Base-by-base conservation (phyloP, 2,113 vertebrate species). In the Mionectes macconnelli region DNA sequence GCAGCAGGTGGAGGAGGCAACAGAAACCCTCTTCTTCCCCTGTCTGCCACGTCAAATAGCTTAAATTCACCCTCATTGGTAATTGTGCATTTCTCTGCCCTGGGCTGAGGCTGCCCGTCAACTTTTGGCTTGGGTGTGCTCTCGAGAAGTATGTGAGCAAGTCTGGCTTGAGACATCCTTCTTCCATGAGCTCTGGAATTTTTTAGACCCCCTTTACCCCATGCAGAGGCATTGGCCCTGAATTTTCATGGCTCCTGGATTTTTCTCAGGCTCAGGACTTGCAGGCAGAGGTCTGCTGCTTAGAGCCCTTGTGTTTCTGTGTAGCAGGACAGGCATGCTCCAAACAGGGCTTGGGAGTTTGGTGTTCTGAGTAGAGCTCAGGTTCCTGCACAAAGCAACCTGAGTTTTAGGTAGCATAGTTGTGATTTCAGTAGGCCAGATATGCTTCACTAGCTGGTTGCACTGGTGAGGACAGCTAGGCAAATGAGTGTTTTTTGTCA, bases 401-500 rank as follows among this genome's bases (percentile, higher is more conserved):
- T 35, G 1, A 37, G 52, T 64, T 47, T 3, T 8, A 52, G 76
- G 4, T 12, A 50, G 72, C 64, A 2, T 3, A 13, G 64, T 78
- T 93, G 33, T 75, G 83, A 81, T 62, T 84, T 93, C 92, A 42
- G 80, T 30, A 55, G 81, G 76, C 14, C 64, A 27, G 92, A 55
- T 20, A 55, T 0, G 49, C 93, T 88, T 37, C 5, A 8, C 73
- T 94, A 14, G 63, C 35, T 64, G 72, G 37, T 25, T 25, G 77
- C 85, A 21, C 56, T 25, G 56, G 14, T 55, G 80, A 44, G 84
- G n/a, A 56, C 47, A 75, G 85, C 47, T 75, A 96, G 66, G 87
- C 93, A 95, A 95, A 95, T 95, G n/a, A 89, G 45, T 68, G n/a
- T 8, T 47, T 87, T 78, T 92, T 6, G 9, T 91, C 86, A 64